These are phyloP conservation scores for Cyclophora albipunctata DNA, from an alignment of 2,888 invertebrate species.

Conservation along the genomic window DNA sequence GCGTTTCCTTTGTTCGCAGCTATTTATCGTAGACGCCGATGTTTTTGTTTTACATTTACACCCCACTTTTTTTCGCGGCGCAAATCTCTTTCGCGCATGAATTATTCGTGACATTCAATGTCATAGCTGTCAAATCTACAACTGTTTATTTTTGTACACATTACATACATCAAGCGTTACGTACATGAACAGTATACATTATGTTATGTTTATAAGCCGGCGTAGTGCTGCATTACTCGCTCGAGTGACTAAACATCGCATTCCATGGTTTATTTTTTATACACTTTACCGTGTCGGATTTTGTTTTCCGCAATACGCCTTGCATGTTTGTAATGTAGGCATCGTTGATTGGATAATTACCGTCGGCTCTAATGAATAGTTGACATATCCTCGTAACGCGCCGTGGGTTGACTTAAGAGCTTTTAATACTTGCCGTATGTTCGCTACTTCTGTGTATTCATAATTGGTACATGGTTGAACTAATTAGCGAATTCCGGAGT, in stretches of 20 bases:
- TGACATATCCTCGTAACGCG: conserved; percentile 3
- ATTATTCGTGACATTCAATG: conserved; percentile 11
- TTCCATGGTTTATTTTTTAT: too few relatives aligned
- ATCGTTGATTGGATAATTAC: too few relatives aligned
- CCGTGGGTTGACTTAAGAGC: conserved; percentile 31
- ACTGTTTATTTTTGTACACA: conserved; percentile 4
- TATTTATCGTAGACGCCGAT: conserved; percentile 6
- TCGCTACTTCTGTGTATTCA: conserved; percentile 42
- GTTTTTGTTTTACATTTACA: conserved; percentile 7
- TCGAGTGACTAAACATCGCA: not conserved
- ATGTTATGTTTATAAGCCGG: conserved; percentile 9
- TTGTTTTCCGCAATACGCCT: too few relatives aligned
- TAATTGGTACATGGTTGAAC: conserved; percentile 52
- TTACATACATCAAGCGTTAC: not conserved
- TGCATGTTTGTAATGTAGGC: too few relatives aligned
- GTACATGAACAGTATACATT: conserved; percentile 8
- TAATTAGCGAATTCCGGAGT: conserved; percentile 40
- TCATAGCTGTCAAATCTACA: conserved; percentile 13
- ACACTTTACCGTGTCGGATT: too few relatives aligned
- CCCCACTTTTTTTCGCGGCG: conserved; percentile 3
- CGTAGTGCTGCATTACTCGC: not conserved
- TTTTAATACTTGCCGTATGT: conserved; percentile 29
- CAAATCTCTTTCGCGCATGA: conserved; percentile 6
- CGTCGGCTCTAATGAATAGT: not conserved
- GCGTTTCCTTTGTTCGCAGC: conserved; percentile 29